A percentile compares a stretch with the other conserved stretches of the same genome.
phyloP scores from a whole-genome alignment of 2,113 vertebrate species.

The Hystrix brachyura region DNA sequence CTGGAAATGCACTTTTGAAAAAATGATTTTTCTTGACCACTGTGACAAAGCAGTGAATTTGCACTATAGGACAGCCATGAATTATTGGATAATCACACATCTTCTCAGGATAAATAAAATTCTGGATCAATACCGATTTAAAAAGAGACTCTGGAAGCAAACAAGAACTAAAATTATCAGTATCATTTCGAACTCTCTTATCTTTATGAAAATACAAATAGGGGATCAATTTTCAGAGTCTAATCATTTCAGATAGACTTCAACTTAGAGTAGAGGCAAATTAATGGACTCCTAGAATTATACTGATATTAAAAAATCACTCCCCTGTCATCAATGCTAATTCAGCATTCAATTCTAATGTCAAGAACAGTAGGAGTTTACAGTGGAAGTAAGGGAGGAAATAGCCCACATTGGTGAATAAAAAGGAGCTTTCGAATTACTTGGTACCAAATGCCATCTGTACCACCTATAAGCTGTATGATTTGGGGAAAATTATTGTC shows the following conservation, averaged over 20 bases:
- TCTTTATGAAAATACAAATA: constrained; percentile 51
- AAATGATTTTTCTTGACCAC: constrained; percentile 66
- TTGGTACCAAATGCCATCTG: background rate
- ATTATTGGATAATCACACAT: constrained; percentile 68
- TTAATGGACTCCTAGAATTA: background rate
- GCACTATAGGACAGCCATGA: constrained; percentile 25
- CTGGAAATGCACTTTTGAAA: constrained; percentile 51
- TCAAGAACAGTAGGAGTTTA: background rate
- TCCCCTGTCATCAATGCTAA: background rate
- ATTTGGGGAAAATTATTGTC: background rate
- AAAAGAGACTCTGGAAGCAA: constrained; percentile 61
- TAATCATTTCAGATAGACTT: constrained; percentile 39
- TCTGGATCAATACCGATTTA: constrained; percentile 73
- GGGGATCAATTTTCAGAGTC: background rate
- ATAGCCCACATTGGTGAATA: background rate
- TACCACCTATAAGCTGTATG: background rate
- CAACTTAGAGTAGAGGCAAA: background rate
- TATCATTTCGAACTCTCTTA: constrained; percentile 17
- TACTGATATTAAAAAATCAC: background rate
- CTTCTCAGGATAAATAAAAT: constrained; percentile 74
- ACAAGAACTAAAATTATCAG: constrained; percentile 15
- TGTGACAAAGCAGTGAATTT: constrained; percentile 67
- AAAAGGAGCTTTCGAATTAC: constrained; percentile 26
- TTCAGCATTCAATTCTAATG: background rate
- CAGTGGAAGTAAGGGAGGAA: background rate